Evolutionary conservation across 2,113 vertebrate species (phyloP).

Genomic region (Scatophagus argus): DNA sequence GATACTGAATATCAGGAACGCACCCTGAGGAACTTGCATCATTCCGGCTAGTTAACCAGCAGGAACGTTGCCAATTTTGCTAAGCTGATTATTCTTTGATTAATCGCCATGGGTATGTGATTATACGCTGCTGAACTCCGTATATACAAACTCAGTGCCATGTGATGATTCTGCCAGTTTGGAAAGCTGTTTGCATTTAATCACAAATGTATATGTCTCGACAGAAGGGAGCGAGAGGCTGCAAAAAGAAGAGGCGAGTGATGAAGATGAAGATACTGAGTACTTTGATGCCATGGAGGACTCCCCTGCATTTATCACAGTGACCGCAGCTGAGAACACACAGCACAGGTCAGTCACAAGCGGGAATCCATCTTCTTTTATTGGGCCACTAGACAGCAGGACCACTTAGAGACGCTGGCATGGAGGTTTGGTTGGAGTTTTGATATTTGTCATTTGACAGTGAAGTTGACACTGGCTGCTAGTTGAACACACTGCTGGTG

Average conservation of each 20-base stretch:
- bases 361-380: background rate
- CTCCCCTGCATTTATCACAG: slow-evolving; percentile 95
- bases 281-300: slow-evolving; percentile 99
- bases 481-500: background rate
- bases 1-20: slow-evolving; percentile 19
- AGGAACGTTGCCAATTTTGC: slow-evolving; percentile 60
- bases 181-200: slow-evolving; percentile 19
- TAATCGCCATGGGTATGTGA: slow-evolving; percentile 64
- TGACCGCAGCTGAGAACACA: slow-evolving; percentile 89
- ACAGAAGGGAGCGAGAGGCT: slow-evolving; percentile 84
- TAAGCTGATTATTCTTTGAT: slow-evolving; percentile 72
- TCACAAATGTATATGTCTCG: slow-evolving; percentile 27
- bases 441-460: slow-evolving; percentile 2
- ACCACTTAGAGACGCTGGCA: background rate
- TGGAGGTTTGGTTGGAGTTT: background rate
- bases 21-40: slow-evolving; percentile 7
- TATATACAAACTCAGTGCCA: slow-evolving; percentile 1
- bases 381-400: background rate
- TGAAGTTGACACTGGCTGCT: slow-evolving; percentile 6
- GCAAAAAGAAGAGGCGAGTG: slow-evolving; percentile 94
- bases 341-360: slow-evolving; percentile 89
- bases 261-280: slow-evolving; percentile 99
- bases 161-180: slow-evolving; percentile 7
- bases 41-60: slow-evolving; percentile 54
- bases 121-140: slow-evolving; percentile 48